Evolutionary conservation across 2,113 vertebrate genomes (phyloP).

Genomic region (Callospermophilus lateralis): DNA sequence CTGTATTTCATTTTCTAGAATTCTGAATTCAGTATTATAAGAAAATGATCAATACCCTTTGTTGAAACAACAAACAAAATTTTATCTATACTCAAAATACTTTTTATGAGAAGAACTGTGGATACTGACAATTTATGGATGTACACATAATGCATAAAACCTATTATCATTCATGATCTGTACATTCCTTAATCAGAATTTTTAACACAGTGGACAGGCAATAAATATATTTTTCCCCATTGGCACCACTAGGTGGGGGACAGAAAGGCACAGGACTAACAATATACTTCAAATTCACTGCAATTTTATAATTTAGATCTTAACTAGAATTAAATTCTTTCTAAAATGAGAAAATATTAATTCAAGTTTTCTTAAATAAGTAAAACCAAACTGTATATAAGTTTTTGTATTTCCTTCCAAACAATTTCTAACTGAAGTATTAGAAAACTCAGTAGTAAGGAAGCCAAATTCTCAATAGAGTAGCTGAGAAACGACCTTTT

Average conservation of each 20-base stretch:
- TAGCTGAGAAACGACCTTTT: slow-evolving; percentile 21
- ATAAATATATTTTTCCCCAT: background rate
- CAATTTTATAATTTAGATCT: slow-evolving; percentile 5
- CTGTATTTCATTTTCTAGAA: slow-evolving; percentile 55
- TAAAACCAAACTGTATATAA: slow-evolving; percentile 8
- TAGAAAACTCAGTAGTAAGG: background rate
- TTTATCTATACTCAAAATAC: background rate
- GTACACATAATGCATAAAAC: background rate
- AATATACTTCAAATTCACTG: slow-evolving; percentile 7
- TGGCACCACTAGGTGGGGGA: background rate
- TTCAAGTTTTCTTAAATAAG: background rate
- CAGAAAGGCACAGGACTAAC: background rate
- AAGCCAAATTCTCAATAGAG: slow-evolving; percentile 29
- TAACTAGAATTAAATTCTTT: slow-evolving; percentile 13
- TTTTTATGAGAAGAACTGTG: background rate
- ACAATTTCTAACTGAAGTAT: slow-evolving; percentile 44
- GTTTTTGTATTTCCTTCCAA: slow-evolving; percentile 29
- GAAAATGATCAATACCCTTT: background rate
- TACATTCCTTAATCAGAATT: background rate
- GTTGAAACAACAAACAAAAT: background rate
- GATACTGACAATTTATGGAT: background rate
- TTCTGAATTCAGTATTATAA: slow-evolving; percentile 4
- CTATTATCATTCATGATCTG: background rate
- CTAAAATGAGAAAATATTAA: slow-evolving; percentile 9
- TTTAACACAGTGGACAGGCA: background rate